Evolutionary conservation across 2,888 invertebrate species (phyloP).

Genomic region (Magallana nippona): DNA sequence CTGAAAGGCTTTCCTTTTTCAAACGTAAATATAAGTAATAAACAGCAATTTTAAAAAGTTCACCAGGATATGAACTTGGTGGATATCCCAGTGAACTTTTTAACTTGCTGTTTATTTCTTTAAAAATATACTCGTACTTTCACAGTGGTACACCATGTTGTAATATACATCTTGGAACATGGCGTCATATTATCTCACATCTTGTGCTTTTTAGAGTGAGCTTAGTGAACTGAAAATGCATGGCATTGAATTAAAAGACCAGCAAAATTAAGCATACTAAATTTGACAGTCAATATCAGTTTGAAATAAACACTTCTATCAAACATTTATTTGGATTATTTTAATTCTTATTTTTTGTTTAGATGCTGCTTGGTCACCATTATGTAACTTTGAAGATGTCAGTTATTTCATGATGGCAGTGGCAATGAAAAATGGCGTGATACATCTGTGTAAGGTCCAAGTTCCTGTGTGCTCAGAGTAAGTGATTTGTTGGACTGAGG

Average conservation of each 20-base stretch:
- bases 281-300: too few species aligned
- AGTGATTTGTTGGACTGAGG: background rate
- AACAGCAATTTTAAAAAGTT: too few species aligned
- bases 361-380: conserved; percentile 46
- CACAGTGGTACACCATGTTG: background rate
- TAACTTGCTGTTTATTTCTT: too few species aligned
- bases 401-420: conserved; percentile 60
- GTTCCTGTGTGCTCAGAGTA: conserved; percentile 49
- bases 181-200: background rate
- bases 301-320: too few species aligned
- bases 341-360: background rate
- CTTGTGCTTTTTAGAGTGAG: background rate
- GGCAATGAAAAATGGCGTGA: conserved; percentile 60
- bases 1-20: too few species aligned
- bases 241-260: background rate
- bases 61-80: too few species aligned
- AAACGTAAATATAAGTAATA: too few species aligned
- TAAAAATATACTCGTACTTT: too few species aligned
- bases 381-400: background rate
- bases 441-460: conserved; percentile 63
- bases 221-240: background rate
- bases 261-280: background rate
- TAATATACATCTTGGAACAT: background rate
- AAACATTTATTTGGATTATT: background rate
- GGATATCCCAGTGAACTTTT: too few species aligned